Base-by-base conservation (phyloP, 2,888 invertebrate genomes). In the Thera obeliscata region DNA sequence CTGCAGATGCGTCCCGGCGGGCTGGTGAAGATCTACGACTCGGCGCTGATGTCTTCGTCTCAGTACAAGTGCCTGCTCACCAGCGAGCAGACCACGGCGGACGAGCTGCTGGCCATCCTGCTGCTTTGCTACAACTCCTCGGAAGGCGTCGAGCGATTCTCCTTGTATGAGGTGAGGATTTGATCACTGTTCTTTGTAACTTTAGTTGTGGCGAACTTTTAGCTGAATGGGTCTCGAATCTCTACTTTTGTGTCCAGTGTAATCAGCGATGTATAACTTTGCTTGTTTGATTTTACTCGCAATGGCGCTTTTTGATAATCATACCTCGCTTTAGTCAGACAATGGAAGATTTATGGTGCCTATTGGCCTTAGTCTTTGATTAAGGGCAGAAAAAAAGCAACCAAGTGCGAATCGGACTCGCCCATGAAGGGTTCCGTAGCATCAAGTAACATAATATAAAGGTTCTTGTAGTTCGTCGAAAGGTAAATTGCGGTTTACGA, bases 11-110 rank as follows among this genome's bases (percentile, higher is more conserved):
- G 97, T 72, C 96, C 97, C 4, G 98, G 98, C 46, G 98, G 98
- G n/a, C 94, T 98, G 71, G 97, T 98, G 75, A 97, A 98, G 90
- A 96, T 99, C 66, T 97, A 98, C 94, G 98, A 98, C 88, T 97
- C 97, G 22, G 97, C 97, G 48, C 94, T 98, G 74, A 98, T 98
- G 95, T 96, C 97, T 63, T 97, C 97, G 85, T 98, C 98, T 0
- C 97, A 98, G 93, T 98, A 98, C 94, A 98, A 98, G 93, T 97
- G 97, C 76, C 93, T 98, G 77, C 94, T 98, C 75, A 96, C 98
- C 79, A 98, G 98, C 74, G 98, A 98, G 79, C 95, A 96, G 81
- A 98, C 98, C 58, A 97, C 97, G 35, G 97, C 97, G 0, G 97
- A 98, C 84, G 98, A 98, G 89, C 94, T 98, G 70, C 95, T 98